Percentiles rank a stretch among this genome's conserved stretches.
These are phyloP conservation scores for Microplitis deprimator DNA, from an alignment of 2,888 invertebrate species.

Conservation along the genomic window DNA sequence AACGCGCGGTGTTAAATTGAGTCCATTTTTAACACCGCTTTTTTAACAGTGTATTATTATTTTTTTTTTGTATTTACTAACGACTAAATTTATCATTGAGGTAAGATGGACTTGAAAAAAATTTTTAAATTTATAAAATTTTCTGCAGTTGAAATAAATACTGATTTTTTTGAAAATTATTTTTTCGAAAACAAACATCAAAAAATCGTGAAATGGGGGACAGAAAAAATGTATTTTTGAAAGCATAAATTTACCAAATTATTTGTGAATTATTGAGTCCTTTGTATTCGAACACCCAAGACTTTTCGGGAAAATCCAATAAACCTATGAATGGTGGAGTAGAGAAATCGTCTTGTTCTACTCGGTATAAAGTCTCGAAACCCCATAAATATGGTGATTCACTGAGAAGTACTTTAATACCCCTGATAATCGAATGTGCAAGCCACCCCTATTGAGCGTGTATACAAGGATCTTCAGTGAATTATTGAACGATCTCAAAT, in stretches of 20 bases:
- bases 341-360: not conserved
- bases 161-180: too few species aligned
- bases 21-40: too few species aligned
- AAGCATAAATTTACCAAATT: not conserved
- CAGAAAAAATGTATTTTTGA: too few species aligned
- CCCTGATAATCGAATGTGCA: conserved; percentile 39
- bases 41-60: too few species aligned
- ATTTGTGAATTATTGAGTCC: not conserved
- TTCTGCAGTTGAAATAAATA: too few species aligned
- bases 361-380: not conserved
- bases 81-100: too few species aligned
- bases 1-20: too few species aligned
- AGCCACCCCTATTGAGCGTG: conserved; percentile 17
- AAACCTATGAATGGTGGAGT: not conserved
- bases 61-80: too few species aligned
- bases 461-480: conserved; percentile 38
- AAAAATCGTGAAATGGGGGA: too few species aligned
- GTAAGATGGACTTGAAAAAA: too few species aligned
- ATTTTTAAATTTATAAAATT: too few species aligned
- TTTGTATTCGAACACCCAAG: not conserved
- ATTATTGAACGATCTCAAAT: conserved; percentile 54
- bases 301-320: conserved; percentile 4
- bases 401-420: conserved; percentile 40
- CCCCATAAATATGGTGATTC: conserved; percentile 37
- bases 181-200: too few species aligned